Base-by-base conservation (phyloP, 2,888 invertebrate species). In the Drosophila stalkeri region DNA sequence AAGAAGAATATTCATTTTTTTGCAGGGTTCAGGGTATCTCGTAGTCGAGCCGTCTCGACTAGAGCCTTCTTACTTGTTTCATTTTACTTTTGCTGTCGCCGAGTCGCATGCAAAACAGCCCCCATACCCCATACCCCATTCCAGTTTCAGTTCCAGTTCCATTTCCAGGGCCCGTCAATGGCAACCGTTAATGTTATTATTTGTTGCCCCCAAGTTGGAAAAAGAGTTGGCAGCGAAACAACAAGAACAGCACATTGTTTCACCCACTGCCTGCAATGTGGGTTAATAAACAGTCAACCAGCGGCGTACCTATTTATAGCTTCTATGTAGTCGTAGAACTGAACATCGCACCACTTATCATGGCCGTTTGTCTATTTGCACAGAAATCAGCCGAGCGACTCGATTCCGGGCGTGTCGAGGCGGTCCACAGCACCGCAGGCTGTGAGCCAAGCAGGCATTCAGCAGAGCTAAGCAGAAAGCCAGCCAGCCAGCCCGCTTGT, bases 141-240 rank as follows among this genome's bases (percentile, higher is more conserved):
- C n/a, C n/a, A n/a, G n/a, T 12, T 31, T 43, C 51, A 12, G 74
- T 44, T 51, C 46, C 37, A 65, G 47, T 57, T 54, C 47, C 56
- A 64, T 61, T 69, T 64, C 27, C 63, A 66, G 75, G 44, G 65
- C 63, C 20, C 72, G 81, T 78, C 86, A 86, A 81, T 83, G 86
- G 81, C 75, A 81, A 78, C 81, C 80, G 75, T 80, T 89, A 75
- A 75, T 84, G 77, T 66, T 77, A 81, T 80, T 88, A 78, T 82
- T 83, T 77, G 69, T 54, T 75, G 64, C 51, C 74, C 62, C 46
- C 63, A 62, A 67, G 18, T 70, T 56, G 64, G 56, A 57, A 37
- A 49, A 70, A 56, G 66, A 75, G 64, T 71, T 64, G 75, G 51
- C 18, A 18, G 60, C 41, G 27, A 49, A 79, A 70, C 70, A 60